Conservation (phyloP, 1,140 invertebrate genomes). For the Zaprionus vittiger region DNA sequence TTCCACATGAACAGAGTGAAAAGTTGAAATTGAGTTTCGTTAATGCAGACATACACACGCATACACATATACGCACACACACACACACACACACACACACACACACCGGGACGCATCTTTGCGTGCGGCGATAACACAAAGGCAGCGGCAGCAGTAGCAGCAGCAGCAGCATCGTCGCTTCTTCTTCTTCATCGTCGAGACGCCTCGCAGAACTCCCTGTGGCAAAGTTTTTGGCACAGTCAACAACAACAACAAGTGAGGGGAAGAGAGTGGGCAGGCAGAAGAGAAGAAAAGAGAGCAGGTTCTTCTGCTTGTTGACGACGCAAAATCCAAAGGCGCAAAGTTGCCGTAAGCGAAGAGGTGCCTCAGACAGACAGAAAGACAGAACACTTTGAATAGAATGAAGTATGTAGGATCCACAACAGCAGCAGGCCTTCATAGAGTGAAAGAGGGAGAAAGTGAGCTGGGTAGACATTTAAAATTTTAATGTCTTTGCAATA, state of each 20-base stretch:
- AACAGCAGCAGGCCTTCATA: not conserved
- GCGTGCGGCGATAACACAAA: constrained; percentile 47
- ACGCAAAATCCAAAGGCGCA: constrained; percentile 50
- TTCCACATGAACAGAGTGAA: constrained; percentile 68
- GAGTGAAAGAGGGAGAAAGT: not conserved
- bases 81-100: not conserved
- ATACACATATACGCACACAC: constrained; percentile 21
- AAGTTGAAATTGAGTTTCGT: constrained; percentile 70
- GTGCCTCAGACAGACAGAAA: constrained; percentile 33
- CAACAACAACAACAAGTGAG: constrained; percentile 36
- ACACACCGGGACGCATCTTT: constrained; percentile 24
- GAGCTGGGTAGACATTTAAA: constrained; percentile 36
- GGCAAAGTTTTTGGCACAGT: constrained; percentile 56
- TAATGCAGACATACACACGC: constrained; percentile 56
- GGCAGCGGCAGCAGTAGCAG: not conserved
- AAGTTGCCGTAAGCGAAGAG: constrained; percentile 49
- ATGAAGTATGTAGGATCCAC: constrained; percentile 21
- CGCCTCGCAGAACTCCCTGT: constrained; percentile 42
- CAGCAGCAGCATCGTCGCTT: constrained; percentile 19
- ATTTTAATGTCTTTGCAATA: constrained; percentile 58
- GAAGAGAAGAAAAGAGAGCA: not conserved
- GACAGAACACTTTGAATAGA: constrained; percentile 38
- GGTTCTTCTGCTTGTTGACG: constrained; percentile 44
- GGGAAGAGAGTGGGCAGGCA: not conserved
- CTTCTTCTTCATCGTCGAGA: constrained; percentile 23